Conservation (phyloP, 2,113 vertebrate genomes). For the Ondatra zibethicus region DNA sequence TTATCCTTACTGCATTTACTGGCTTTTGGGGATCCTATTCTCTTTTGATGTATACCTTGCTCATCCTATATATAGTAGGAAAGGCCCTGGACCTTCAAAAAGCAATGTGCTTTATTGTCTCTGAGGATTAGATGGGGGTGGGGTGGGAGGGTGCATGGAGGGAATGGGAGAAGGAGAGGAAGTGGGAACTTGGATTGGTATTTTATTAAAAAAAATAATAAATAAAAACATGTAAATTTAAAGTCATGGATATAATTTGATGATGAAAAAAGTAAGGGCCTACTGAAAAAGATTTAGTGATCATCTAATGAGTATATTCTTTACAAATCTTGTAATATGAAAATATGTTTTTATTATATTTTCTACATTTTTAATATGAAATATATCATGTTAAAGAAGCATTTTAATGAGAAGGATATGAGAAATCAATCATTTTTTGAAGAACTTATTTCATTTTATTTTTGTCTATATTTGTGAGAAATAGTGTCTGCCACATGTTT, state of each 20-base stretch:
- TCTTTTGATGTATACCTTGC: too few species aligned
- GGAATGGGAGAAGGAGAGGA: too few species aligned
- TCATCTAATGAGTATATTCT: background rate
- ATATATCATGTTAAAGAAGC: background rate
- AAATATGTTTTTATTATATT: background rate
- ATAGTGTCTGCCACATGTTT: background rate
- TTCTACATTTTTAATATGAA: background rate
- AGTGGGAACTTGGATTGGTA: too few species aligned
- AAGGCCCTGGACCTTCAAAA: too few species aligned
- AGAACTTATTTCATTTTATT: background rate
- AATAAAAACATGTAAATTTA: background rate
- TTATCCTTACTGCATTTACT: too few species aligned
- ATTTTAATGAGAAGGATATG: background rate
- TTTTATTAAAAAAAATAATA: too few species aligned
- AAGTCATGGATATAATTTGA: background rate
- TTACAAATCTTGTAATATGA: background rate
- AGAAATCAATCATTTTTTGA: background rate
- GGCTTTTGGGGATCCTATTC: too few species aligned
- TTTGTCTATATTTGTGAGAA: background rate
- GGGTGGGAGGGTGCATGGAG: too few species aligned
- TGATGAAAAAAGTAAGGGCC: background rate
- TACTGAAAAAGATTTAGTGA: background rate
- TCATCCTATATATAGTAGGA: too few species aligned
- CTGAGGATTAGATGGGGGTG: too few species aligned
- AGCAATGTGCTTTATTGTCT: too few species aligned